A percentile compares a stretch with the other conserved stretches of the same genome.
Evolutionary conservation across 1,140 invertebrate genomes (phyloP).

Genomic region (Drosophila lowei): DNA sequence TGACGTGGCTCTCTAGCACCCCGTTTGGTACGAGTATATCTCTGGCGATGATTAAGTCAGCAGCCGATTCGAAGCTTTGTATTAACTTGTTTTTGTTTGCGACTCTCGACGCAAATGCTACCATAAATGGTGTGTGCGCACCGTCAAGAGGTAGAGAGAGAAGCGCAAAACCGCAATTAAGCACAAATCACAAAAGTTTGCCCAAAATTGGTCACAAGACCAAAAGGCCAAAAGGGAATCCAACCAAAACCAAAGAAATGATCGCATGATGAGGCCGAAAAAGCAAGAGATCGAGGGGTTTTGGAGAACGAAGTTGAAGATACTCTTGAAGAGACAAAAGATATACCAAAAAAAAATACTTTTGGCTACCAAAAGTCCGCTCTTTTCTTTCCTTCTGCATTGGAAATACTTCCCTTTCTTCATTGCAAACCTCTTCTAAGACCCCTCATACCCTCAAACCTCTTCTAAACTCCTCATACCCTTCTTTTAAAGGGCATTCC

Average conservation of each 20-base stretch:
- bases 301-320: no score
- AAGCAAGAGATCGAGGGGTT: background rate
- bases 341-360: no score
- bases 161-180: slow-evolving; percentile 56
- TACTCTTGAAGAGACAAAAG: no score
- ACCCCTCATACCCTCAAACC: no score
- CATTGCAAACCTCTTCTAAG: no score
- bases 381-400: no score
- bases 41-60: slow-evolving; percentile 47
- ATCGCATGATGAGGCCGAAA: slow-evolving; percentile 29
- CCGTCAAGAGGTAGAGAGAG: slow-evolving; percentile 34
- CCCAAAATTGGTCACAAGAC: slow-evolving; percentile 56
- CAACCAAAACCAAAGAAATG: slow-evolving; percentile 31
- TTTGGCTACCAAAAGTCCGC: no score
- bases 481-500: no score
- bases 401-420: no score
- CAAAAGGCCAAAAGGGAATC: slow-evolving; percentile 39
- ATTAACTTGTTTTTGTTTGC: slow-evolving; percentile 55
- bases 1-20: slow-evolving; percentile 27
- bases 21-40: background rate
- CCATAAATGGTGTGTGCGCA: slow-evolving; percentile 34
- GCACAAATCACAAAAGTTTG: slow-evolving; percentile 62
- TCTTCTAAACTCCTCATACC: no score
- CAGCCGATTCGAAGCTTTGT: slow-evolving; percentile 26
- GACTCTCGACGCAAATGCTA: slow-evolving; percentile 47